Base-by-base conservation (phyloP, 2,888 invertebrate genomes). In the Stenchaetothrips biformis region DNA sequence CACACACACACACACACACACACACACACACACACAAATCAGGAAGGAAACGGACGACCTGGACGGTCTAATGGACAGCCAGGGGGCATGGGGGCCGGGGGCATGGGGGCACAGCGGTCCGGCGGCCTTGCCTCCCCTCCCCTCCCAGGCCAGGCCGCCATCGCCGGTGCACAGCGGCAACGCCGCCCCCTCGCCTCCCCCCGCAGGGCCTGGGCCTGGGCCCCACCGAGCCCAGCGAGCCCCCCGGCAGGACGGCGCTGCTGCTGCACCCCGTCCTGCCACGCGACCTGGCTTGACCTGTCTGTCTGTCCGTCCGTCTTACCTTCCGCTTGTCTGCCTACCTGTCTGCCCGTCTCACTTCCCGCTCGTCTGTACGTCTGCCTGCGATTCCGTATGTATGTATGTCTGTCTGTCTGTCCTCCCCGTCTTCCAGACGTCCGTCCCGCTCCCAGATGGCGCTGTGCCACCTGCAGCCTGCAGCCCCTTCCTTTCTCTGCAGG, bases 81-180 rank as follows among this genome's bases (percentile, higher is more conserved):
- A 81, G 79, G 83, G 82, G 53, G 82, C 80, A 67, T 16, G 48
- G 78, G 77, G 78, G 82, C 82, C 82, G 82, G 81, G 53, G 84
- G 84, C 48, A 84, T 82, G 80, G 85, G 83, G 82, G 82, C 82
- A 83, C 82, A 81, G 83, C 80, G 49, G 48, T 47, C 74, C 79
- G 27, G 37, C 67, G 62, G 62, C 48, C 25, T 21, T 74, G 67
- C 74, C 47, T 16, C 74, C 48, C n/a, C 21, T 62, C 79, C n/a
- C 79, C 49, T 48, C 48, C 79, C 37, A 37, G 37, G 37, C 37
- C 37, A 37, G 21, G 27, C 21, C 59, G 18, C 21, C 47, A 59
- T 79, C 79, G 21, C 27, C 62, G 67, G 67, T 7, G 67, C 67
- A 74, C 67, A 21, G 21, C 25, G 77, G 78, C 49, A 78, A 78